Percentiles rank a stretch among this genome's conserved stretches.
Evolutionary conservation across 2,113 vertebrate species (phyloP).

Genomic region (Lepisosteus oculatus): DNA sequence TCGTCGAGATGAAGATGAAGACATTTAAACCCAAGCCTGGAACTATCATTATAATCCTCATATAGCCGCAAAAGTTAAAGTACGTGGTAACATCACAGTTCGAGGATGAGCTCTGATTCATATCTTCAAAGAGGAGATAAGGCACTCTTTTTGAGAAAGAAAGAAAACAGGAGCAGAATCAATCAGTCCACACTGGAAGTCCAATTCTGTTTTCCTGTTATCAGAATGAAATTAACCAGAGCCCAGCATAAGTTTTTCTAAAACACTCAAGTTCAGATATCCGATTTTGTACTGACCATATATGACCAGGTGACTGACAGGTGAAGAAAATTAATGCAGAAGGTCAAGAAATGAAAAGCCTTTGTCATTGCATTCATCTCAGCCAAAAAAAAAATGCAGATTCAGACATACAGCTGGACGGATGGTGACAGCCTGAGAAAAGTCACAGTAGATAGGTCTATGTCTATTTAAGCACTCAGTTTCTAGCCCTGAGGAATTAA

Average conservation of each 20-base stretch:
- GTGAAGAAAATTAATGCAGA: too few species aligned
- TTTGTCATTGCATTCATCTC: background rate
- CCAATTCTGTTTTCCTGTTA: background rate
- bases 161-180: background rate
- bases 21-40: constrained; percentile 42
- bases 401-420: background rate
- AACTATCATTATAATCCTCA: constrained; percentile 42
- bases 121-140: background rate
- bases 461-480: constrained; percentile 36
- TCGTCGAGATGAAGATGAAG: constrained; percentile 39
- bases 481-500: constrained; percentile 56
- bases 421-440: background rate
- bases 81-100: constrained; percentile 31
- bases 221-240: too few species aligned
- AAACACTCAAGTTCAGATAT: too few species aligned
- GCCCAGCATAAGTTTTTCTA: too few species aligned
- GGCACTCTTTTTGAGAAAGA: background rate
- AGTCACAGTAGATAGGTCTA: background rate
- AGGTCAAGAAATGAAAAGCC: too few species aligned
- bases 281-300: too few species aligned
- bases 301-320: too few species aligned
- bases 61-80: constrained; percentile 37
- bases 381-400: background rate
- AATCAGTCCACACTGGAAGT: too few species aligned
- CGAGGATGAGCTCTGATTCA: background rate